Evolutionary conservation across 2,113 vertebrate genomes (phyloP), one percentile per base, ranked within the genome.

Genomic region (Spea bombifrons): DNA sequence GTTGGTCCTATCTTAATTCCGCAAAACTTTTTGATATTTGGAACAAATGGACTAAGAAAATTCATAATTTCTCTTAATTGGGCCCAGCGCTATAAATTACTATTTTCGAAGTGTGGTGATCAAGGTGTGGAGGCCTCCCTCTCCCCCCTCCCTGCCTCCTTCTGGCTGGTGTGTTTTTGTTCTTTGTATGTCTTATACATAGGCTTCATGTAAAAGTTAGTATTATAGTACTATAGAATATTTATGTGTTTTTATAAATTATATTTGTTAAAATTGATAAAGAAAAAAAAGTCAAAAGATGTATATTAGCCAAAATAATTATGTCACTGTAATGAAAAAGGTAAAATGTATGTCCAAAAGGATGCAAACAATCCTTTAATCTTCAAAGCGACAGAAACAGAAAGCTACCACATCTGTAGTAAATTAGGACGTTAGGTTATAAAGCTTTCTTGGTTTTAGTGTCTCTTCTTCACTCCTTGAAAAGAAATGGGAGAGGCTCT

Each of bases 341-440:
- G 49, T 30, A 6, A 75, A 75, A 66, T 75, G 12, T 66, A 75
- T 15, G 50, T 75, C 65, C 63, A 53, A 50, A 55, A 44, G 55
- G 73, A 61, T 50, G 65, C 63, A 47, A 66, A 52, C 44, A 53
- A 57, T 72, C 30, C 76, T 72, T 79, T 79, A 79, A 73, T 80
- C 77, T 80, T 80, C 77, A 80, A 80, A 80, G 77, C 47, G 43
- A 80, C n/a, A n/a, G n/a, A n/a, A 73, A 66, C 63, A 80, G 71
- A 80, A 80, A 55, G 77, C 63, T 44, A 67, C 71, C 71, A 73
- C 71, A 80, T 73, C 77, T 80, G 63, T 73, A 73, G 49, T 67
- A 61, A 75, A 73, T 67, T 49, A 67, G 68, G 61, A 74, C 71
- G 43, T 73, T 63, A 65, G 15, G 61, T 78, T 73, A 8, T 69